Conservation (phyloP, 1,140 invertebrate species). For the Holcopasites calliopsidis region DNA sequence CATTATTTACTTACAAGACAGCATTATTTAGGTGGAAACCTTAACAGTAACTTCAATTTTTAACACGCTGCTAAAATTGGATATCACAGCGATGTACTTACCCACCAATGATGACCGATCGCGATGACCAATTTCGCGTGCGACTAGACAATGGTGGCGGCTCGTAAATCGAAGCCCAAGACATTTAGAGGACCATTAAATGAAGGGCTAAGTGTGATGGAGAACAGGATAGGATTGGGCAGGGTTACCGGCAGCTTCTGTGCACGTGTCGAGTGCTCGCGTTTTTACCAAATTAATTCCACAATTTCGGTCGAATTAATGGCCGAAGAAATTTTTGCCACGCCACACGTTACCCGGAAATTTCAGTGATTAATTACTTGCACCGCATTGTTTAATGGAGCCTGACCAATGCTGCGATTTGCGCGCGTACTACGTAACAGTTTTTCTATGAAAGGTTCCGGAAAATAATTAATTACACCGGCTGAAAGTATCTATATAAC, state of each 20-base stretch:
- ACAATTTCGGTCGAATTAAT: too few species aligned
- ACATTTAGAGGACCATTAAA: conserved; percentile 31
- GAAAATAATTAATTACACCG: conserved; percentile 6
- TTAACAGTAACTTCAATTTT: too few species aligned
- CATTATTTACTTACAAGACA: background rate
- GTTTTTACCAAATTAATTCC: background rate
- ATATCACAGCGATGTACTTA: background rate
- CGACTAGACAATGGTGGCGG: background rate
- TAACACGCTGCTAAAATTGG: background rate
- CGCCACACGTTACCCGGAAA: background rate
- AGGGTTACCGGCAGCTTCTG: background rate
- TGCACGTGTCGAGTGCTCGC: background rate
- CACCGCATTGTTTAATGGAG: background rate
- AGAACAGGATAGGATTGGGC: background rate
- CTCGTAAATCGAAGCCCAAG: conserved; percentile 21
- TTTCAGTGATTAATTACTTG: background rate
- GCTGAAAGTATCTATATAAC: background rate
- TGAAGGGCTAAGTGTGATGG: background rate
- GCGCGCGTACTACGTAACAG: background rate
- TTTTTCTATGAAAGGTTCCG: background rate
- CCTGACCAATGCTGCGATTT: background rate
- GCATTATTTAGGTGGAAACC: too few species aligned
- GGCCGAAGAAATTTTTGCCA: background rate
- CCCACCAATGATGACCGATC: background rate
- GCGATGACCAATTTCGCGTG: background rate